Conservation (phyloP, 2,888 invertebrate species). For the Drosophila cracens region DNA sequence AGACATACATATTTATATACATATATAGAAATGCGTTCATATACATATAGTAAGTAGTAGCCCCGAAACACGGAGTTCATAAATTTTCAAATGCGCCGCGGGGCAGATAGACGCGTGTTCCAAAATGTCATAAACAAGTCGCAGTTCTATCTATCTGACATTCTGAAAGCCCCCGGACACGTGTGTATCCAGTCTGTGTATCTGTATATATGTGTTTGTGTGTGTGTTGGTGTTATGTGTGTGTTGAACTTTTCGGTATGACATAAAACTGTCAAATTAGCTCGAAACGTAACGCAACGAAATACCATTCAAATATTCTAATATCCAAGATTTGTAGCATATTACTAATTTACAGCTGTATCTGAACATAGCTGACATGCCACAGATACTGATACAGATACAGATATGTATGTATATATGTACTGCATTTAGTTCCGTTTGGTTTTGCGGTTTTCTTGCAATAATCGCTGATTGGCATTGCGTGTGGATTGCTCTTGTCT, state of each 20-base stretch:
- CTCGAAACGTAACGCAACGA: slow-evolving; percentile 47
- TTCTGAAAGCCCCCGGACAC: slow-evolving; percentile 71
- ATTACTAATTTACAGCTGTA: slow-evolving; percentile 66
- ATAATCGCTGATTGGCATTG: slow-evolving; percentile 41
- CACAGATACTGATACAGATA: slow-evolving; percentile 16
- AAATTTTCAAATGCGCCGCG: slow-evolving; percentile 55
- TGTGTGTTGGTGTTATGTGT: slow-evolving; percentile 12
- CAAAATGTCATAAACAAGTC: slow-evolving; percentile 75
- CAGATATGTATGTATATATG: background rate
- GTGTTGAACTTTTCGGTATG: slow-evolving; percentile 53
- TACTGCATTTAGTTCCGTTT: background rate
- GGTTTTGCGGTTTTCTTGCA: slow-evolving; percentile 32
- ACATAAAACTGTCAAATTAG: slow-evolving; percentile 78
- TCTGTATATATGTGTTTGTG: slow-evolving; percentile 23
- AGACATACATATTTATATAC: slow-evolving; percentile 4
- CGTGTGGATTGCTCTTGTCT: slow-evolving; percentile 22
- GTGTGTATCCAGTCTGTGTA: slow-evolving; percentile 28
- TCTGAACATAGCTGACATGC: slow-evolving; percentile 45
- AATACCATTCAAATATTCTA: slow-evolving; percentile 61
- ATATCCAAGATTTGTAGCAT: slow-evolving; percentile 56
- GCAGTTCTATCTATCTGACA: slow-evolving; percentile 49
- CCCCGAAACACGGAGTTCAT: slow-evolving; percentile 49
- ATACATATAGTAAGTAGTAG: slow-evolving; percentile 28
- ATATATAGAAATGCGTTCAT: background rate
- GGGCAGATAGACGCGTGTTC: slow-evolving; percentile 62